phyloP scores from a whole-genome alignment of 1,140 invertebrate genomes.

The Philopotamus ludificatus region DNA sequence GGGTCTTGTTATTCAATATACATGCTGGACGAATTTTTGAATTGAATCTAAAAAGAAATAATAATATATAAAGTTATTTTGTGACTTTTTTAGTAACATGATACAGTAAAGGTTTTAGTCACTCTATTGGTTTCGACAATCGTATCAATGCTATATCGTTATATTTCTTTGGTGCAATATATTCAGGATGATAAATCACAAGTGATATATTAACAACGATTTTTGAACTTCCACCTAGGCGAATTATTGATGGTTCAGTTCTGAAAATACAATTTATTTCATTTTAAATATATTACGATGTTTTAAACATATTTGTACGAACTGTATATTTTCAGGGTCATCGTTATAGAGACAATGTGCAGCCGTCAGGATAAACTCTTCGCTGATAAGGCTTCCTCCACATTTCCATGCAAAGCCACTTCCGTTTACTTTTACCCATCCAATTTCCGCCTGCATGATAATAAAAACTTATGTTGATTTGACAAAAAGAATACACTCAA shows the following conservation, averaged over 20 bases:
- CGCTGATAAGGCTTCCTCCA: constrained; percentile 15
- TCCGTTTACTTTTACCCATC: not conserved
- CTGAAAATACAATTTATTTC: not conserved
- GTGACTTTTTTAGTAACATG: no score
- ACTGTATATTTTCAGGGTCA: not conserved
- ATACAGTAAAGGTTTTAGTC: not conserved
- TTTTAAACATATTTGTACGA: not conserved
- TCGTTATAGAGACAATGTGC: constrained; percentile 11
- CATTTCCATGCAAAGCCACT: not conserved
- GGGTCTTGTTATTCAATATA: no score
- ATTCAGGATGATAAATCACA: not conserved
- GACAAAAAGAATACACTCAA: no score
- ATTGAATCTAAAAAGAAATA: no score
- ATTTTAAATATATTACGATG: not conserved
- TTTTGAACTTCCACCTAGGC: not conserved
- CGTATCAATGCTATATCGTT: not conserved
- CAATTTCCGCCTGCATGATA: constrained; percentile 2
- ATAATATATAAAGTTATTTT: no score
- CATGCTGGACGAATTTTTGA: no score
- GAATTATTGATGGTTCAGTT: not conserved
- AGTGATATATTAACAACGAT: not conserved
- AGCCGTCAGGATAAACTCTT: constrained; percentile 1
- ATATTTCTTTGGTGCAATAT: not conserved
- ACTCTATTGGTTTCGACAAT: not conserved
- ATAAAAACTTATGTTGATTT: no score